Evolutionary conservation across 2,113 vertebrate species (phyloP).

Genomic region (Pituophis catenifer): DNA sequence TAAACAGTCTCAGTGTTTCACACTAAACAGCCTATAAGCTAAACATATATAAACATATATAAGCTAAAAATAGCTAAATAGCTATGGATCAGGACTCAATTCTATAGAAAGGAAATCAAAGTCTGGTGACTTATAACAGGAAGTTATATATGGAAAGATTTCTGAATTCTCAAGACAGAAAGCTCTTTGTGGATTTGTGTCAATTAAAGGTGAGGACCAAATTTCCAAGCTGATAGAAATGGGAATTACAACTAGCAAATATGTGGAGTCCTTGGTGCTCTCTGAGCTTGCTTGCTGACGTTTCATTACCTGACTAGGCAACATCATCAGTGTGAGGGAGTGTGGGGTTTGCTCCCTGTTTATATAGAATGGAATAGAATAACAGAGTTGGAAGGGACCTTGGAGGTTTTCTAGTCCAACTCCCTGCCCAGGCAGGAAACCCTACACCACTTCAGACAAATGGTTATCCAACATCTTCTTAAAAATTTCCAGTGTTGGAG

Average conservation of each 20-base stretch:
- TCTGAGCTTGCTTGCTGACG: not conserved
- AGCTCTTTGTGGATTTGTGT: not conserved
- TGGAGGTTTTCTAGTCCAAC: too few relatives aligned
- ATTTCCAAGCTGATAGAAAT: not conserved
- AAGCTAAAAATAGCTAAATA: too few relatives aligned
- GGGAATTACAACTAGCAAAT: not conserved
- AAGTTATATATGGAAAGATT: not conserved
- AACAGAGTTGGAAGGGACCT: too few relatives aligned
- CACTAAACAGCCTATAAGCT: too few relatives aligned
- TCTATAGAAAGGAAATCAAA: not conserved
- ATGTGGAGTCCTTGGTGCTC: not conserved
- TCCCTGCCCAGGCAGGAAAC: too few relatives aligned
- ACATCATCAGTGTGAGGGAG: not conserved
- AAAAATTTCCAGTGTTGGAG: too few relatives aligned
- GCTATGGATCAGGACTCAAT: not conserved
- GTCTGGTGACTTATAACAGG: not conserved
- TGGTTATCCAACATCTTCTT: too few relatives aligned
- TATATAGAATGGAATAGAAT: not conserved
- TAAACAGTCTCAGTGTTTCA: too few relatives aligned
- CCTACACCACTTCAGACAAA: too few relatives aligned
- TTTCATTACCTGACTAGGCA: not conserved
- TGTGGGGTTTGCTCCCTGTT: not conserved
- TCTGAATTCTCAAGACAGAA: not conserved
- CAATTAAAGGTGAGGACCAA: not conserved
- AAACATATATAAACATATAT: too few relatives aligned